These are phyloP conservation scores for Apus apus DNA, from an alignment of 2,113 vertebrate genomes.

Conservation along the genomic window DNA sequence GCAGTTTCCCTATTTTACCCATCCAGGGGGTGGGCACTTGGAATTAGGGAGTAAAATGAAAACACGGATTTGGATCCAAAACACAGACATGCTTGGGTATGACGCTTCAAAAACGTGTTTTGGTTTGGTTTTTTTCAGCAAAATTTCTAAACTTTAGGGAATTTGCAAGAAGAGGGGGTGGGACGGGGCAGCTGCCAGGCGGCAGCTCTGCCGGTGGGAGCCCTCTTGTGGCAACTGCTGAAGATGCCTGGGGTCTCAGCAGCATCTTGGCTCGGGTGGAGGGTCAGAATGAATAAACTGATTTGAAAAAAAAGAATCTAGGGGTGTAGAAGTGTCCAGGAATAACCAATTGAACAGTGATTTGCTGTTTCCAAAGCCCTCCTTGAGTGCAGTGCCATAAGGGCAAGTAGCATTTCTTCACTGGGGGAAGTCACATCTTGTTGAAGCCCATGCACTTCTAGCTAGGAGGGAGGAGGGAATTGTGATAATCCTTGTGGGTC, in stretches of 20 bases:
- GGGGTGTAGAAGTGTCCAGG: not conserved
- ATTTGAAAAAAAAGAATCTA: not conserved
- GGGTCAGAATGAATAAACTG: not conserved
- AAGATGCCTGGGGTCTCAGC: not conserved
- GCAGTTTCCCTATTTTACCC: not conserved
- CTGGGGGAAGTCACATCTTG: not conserved
- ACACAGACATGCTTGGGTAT: not conserved
- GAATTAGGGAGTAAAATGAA: not conserved
- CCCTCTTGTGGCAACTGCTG: not conserved
- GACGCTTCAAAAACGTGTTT: not conserved
- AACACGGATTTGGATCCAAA: not conserved
- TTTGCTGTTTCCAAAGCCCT: not conserved
- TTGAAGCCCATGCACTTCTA: accelerated
- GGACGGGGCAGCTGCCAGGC: not conserved
- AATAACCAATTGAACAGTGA: not conserved
- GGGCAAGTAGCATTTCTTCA: not conserved
- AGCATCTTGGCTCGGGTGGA: not conserved
- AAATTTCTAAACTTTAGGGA: accelerated
- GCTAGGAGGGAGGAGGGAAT: not conserved
- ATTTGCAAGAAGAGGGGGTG: not conserved
- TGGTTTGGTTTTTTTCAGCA: not conserved
- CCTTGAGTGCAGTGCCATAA: not conserved
- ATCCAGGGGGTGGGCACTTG: accelerated
- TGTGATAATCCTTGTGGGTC: too few relatives aligned
- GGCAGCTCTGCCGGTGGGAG: not conserved